Conservation (phyloP, 2,797 vertebrate genomes). For the Aselliscus stoliczkanus region DNA sequence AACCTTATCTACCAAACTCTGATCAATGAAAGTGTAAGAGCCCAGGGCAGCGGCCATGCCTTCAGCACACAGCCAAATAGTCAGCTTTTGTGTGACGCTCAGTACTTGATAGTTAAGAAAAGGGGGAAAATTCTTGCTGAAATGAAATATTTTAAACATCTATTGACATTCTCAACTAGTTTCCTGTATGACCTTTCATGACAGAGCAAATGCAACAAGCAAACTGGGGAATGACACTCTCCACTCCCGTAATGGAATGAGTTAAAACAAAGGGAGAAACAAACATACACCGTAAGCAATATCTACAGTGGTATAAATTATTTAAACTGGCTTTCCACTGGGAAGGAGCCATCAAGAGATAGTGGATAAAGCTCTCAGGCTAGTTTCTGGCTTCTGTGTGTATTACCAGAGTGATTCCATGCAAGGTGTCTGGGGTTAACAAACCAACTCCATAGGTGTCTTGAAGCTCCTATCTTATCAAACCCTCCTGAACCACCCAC, state of each 20-base stretch:
- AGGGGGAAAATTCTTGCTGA: constrained; percentile 14
- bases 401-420: neutral
- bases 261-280: constrained; percentile 46
- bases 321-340: neutral
- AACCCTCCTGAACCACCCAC: neutral
- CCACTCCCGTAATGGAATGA: constrained; percentile 41
- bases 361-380: neutral
- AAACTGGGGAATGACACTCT: constrained; percentile 52
- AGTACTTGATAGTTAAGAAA: constrained; percentile 39
- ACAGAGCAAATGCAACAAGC: constrained; percentile 70
- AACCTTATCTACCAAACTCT: neutral
- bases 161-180: constrained; percentile 68
- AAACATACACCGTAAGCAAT: constrained; percentile 25
- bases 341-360: constrained; percentile 22
- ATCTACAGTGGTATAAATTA: neutral
- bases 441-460: neutral
- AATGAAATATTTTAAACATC: constrained; percentile 61
- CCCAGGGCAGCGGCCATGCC: neutral
- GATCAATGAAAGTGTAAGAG: neutral
- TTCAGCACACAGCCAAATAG: constrained; percentile 1
- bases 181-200: constrained; percentile 70
- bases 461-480: neutral
- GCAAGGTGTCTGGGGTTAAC: neutral
- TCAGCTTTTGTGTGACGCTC: constrained; percentile 58
- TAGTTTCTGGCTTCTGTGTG: neutral